A percentile compares a stretch with the other conserved stretches of the same genome.
Conservation (phyloP, 2,888 invertebrate genomes). For the Andrena dorsata region DNA sequence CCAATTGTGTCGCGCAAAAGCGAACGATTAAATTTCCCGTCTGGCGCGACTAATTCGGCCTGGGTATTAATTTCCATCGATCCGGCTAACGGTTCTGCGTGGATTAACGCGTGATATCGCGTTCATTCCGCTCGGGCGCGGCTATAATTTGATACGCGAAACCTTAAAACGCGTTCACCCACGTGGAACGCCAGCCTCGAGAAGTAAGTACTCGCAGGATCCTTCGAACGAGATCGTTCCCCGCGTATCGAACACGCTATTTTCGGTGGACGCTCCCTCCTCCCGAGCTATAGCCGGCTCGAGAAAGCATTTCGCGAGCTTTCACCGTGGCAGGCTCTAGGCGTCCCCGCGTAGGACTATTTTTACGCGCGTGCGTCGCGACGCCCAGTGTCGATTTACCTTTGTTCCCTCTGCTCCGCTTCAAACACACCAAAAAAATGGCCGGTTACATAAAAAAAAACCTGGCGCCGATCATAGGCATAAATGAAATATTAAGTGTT, state of each 20-base stretch:
- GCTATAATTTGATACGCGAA: slow-evolving; percentile 45
- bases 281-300: slow-evolving; percentile 22
- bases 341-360: slow-evolving; percentile 55
- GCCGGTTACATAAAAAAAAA: slow-evolving; percentile 32
- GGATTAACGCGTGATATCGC: slow-evolving; percentile 18
- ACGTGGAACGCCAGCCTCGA: slow-evolving; percentile 14
- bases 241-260: slow-evolving; percentile 48
- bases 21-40: slow-evolving; percentile 32
- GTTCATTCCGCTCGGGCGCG: slow-evolving; percentile 8
- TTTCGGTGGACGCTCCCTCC: slow-evolving; percentile 52
- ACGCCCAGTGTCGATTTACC: slow-evolving; percentile 63
- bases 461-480: neutral
- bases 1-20: neutral
- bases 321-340: slow-evolving; percentile 44
- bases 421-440: slow-evolving; percentile 34
- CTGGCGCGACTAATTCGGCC: slow-evolving; percentile 16
- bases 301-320: slow-evolving; percentile 56
- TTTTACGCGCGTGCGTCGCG: slow-evolving; percentile 47
- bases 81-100: slow-evolving; percentile 14
- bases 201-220: slow-evolving; percentile 28
- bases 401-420: slow-evolving; percentile 31
- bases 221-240: slow-evolving; percentile 7
- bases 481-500: slow-evolving; percentile 9
- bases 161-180: slow-evolving; percentile 38
- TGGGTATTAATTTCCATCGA: slow-evolving; percentile 41